Base-by-base conservation (phyloP, 1,140 invertebrate species). In the Nephila pilipes region DNA sequence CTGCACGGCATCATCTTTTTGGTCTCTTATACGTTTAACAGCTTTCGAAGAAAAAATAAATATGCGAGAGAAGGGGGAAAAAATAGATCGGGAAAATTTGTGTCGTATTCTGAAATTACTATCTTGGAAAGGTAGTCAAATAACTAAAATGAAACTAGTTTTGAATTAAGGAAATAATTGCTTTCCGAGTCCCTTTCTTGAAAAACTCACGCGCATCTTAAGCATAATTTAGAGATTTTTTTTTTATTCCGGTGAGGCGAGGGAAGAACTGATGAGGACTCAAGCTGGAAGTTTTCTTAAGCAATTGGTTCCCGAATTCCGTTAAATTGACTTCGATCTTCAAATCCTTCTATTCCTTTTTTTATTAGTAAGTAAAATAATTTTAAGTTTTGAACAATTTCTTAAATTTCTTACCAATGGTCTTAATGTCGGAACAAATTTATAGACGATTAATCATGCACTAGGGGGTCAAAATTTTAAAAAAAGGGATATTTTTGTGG, bases 141-240 rank as follows among this genome's bases (percentile, higher is more conserved):
- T 92, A 85, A 92, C 63, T 92, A 92, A 92, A 83, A 85, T 92
- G 90, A 85, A 92, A 92, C 81, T 80, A 92, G 90, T 85, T 92
- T 92, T 85, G 90, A 85, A 92, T 92, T 92, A 92, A 92, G 79
- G 69, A 92, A 92, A 92, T 92, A 92, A 92, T 92, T 85, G 54
- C 79, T 92, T 92, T 92, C 60, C 18, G 60, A 90, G 75, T 87
- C 58, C 79, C 46, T 57, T 75, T 75, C 69, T 83, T 25, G 81
- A 57, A 58, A 90, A 65, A 46, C 32, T 55, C 88, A 90, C 88
- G 65, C 65, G 46, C 69, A 57, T 80, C 69, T 80, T 90, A 36
- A 57, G 75, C 5, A 80, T 29, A 80, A 90, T 90, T 90, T 90
- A 80, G 69, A 55, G 16, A 20, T 46, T 38, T 65, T 87, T 65